Percentiles rank a stretch among this genome's conserved stretches.
phyloP scores from a whole-genome alignment of 1,140 invertebrate genomes.

The Thrips palmi region DNA sequence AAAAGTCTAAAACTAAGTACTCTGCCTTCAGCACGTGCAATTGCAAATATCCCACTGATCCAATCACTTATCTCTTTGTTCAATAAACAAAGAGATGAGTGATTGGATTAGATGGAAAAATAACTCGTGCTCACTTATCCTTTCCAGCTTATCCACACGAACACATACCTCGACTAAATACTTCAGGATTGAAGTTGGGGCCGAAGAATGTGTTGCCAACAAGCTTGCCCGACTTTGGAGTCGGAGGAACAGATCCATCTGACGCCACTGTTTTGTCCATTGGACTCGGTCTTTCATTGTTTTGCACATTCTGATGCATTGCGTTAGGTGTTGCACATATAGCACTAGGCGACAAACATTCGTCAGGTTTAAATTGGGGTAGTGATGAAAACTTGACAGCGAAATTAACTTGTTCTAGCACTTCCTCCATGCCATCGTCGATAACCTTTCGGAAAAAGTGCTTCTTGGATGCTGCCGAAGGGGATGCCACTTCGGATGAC shows the following conservation, averaged over 20 bases:
- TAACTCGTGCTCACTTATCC: too few species aligned
- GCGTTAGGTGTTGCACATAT: slow-evolving; percentile 55
- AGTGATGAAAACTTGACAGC: slow-evolving; percentile 83
- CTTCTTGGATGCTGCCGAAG: slow-evolving; percentile 42
- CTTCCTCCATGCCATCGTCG: slow-evolving; percentile 87
- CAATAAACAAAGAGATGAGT: too few species aligned
- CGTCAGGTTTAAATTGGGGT: slow-evolving; percentile 88
- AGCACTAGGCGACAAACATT: slow-evolving; percentile 64
- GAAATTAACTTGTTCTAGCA: slow-evolving; percentile 89
- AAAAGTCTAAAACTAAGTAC: too few species aligned
- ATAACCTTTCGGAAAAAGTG: slow-evolving; percentile 73
- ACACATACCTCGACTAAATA: slow-evolving; percentile 42
- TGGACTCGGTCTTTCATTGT: slow-evolving; percentile 26
- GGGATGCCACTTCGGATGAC: too few species aligned
- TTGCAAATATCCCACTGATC: too few species aligned
- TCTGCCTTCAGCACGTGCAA: too few species aligned
- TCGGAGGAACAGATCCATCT: slow-evolving; percentile 18
- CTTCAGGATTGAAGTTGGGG: slow-evolving; percentile 77
- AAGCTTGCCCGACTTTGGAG: slow-evolving; percentile 30
- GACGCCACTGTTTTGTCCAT: slow-evolving; percentile 12
- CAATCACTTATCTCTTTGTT: too few species aligned
- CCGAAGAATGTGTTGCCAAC: slow-evolving; percentile 74
- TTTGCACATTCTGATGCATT: slow-evolving; percentile 31
- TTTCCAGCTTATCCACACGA: not conserved
- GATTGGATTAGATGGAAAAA: too few species aligned